A percentile compares a stretch with the other conserved stretches of the same genome.
phyloP scores from a whole-genome alignment of 1,140 invertebrate genomes.

The Bombus consobrinus region DNA sequence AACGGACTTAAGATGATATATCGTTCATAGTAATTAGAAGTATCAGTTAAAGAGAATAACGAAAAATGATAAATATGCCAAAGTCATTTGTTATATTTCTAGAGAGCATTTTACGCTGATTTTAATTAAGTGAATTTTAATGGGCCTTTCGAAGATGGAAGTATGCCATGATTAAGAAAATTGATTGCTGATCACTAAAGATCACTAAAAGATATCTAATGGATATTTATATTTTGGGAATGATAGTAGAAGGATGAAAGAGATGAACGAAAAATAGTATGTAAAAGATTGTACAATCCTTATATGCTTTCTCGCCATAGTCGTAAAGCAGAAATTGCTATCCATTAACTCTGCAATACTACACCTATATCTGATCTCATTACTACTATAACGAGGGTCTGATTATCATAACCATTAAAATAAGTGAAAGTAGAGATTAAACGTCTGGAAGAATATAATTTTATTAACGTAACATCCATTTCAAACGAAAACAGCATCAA shows the following conservation, averaged over 20 bases:
- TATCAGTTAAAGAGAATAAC: slow-evolving; percentile 20
- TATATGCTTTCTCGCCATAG: not conserved
- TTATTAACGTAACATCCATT: not conserved
- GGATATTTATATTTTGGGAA: not conserved
- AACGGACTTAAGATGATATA: not conserved
- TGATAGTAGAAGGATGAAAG: not conserved
- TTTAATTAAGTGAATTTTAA: not conserved
- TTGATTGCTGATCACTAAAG: not conserved
- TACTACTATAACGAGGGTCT: not conserved
- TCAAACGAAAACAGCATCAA: not conserved
- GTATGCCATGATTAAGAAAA: not conserved
- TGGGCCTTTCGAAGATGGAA: not conserved
- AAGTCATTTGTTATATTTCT: not conserved
- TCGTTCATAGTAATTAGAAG: slow-evolving; percentile 10
- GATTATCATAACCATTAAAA: not conserved
- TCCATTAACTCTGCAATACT: not conserved
- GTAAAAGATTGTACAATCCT: not conserved
- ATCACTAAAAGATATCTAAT: not conserved
- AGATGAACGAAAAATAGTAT: not conserved
- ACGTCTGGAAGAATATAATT: not conserved
- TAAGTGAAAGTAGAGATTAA: not conserved
- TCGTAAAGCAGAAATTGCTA: not conserved
- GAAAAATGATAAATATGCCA: not conserved
- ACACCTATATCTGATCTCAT: not conserved
- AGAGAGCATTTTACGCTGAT: not conserved